A percentile compares a stretch with the other conserved stretches of the same genome.
Evolutionary conservation across 2,113 vertebrate genomes (phyloP).

Genomic region (Geococcyx californianus): DNA sequence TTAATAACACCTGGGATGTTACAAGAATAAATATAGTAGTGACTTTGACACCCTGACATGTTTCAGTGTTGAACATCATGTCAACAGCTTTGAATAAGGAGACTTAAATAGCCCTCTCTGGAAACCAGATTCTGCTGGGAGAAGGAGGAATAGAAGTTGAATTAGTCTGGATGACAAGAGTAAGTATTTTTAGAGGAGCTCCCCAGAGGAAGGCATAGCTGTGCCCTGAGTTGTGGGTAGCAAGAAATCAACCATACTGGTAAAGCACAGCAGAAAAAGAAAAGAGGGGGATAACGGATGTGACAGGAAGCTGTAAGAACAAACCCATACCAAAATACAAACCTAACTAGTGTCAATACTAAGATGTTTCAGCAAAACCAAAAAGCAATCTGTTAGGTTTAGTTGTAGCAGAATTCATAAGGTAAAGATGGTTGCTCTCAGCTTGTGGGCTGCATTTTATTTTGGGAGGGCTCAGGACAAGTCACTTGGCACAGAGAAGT

Average conservation of each 20-base stretch:
- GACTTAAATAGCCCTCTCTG: constrained; percentile 37
- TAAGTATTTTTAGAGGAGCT: constrained; percentile 35
- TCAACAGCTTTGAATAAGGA: constrained; percentile 36
- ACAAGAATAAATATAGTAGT: constrained; percentile 35
- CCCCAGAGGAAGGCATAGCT: background rate
- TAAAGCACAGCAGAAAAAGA: background rate
- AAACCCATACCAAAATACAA: background rate
- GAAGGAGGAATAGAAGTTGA: constrained; percentile 1
- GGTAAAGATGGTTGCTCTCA: background rate
- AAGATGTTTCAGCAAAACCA: background rate
- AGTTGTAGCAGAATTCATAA: background rate
- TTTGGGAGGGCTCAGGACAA: background rate
- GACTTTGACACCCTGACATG: constrained; percentile 10
- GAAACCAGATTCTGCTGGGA: constrained; percentile 40
- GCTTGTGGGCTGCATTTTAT: background rate
- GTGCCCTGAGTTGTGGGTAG: background rate
- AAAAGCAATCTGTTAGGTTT: background rate
- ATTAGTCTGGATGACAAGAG: constrained; percentile 17
- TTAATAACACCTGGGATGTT: constrained; percentile 12
- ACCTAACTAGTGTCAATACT: background rate
- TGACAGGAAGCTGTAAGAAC: background rate
- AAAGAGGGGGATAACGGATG: background rate
- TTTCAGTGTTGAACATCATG: background rate
- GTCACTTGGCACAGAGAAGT: background rate
- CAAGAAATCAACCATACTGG: background rate